Evolutionary conservation across 2,113 vertebrate species (phyloP).

Genomic region (Gallinago jamesoni): DNA sequence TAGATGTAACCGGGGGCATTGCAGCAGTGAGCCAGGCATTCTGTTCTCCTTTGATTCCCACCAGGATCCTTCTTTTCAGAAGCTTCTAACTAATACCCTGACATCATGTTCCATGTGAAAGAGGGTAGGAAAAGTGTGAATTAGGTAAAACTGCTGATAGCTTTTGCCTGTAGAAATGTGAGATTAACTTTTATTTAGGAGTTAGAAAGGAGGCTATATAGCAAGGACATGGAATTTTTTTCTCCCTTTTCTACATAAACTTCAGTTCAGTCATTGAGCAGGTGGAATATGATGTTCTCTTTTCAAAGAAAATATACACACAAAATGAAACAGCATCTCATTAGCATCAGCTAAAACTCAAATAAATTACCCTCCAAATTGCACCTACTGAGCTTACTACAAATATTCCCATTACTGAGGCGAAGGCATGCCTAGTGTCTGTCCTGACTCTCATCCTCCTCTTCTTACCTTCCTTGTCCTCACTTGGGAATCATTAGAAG

Average conservation of each 20-base stretch:
- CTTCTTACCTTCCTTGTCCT: neutral
- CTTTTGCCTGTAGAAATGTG: neutral
- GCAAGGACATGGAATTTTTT: neutral
- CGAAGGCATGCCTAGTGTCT: neutral
- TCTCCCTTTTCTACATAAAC: neutral
- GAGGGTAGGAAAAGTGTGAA: neutral
- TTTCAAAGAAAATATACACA: neutral
- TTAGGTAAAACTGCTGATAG: neutral
- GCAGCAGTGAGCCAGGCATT: neutral
- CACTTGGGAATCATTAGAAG: neutral
- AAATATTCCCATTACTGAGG: neutral
- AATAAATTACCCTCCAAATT: neutral
- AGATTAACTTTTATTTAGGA: neutral
- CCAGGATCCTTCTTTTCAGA: neutral
- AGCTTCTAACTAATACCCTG: neutral
- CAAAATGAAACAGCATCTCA: neutral
- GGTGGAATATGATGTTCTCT: neutral
- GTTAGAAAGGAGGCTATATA: neutral
- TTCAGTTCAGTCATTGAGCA: slow-evolving; percentile 1
- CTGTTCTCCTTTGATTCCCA: neutral
- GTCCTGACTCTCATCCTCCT: neutral
- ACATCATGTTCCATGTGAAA: neutral
- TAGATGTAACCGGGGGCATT: neutral
- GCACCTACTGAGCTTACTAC: neutral
- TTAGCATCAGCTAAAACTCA: slow-evolving; percentile 15